Percentiles rank a stretch among this genome's conserved stretches.
These are phyloP conservation scores for Parnassius mnemosyne DNA, from an alignment of 2,888 invertebrate species.

Conservation along the genomic window DNA sequence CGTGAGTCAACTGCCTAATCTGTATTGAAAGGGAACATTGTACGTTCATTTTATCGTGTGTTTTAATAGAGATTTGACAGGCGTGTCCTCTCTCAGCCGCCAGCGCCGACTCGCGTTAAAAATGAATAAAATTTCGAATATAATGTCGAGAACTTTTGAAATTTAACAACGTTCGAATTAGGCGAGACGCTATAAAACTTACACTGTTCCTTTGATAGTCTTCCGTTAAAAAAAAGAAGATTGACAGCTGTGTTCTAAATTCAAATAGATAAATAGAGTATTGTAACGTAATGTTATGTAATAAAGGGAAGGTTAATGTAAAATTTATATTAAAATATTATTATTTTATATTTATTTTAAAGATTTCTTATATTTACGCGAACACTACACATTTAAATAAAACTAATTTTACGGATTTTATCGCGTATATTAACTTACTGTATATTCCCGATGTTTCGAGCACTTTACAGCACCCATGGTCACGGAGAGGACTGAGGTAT, in stretches of 20 bases:
- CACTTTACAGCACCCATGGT: too few species aligned
- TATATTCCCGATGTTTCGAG: too few species aligned
- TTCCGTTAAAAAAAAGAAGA: slow-evolving; percentile 25
- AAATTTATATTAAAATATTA: too few species aligned
- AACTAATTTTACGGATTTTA: too few species aligned
- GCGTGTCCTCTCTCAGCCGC: slow-evolving; percentile 34
- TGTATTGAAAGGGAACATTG: slow-evolving; percentile 38
- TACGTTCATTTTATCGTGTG: slow-evolving; percentile 33
- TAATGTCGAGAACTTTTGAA: slow-evolving; percentile 29
- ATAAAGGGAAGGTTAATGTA: too few species aligned
- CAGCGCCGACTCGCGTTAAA: slow-evolving; percentile 36
- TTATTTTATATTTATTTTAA: too few species aligned
- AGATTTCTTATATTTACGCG: too few species aligned
- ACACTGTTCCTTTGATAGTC: slow-evolving; percentile 36
- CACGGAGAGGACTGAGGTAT: too few species aligned
- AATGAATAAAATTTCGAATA: slow-evolving; percentile 34
- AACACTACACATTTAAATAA: too few species aligned
- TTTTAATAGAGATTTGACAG: slow-evolving; percentile 40
- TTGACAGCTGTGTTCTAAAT: slow-evolving; percentile 41
- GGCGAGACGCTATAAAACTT: slow-evolving; percentile 43
- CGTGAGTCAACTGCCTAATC: slow-evolving; percentile 3
- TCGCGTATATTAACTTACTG: too few species aligned
- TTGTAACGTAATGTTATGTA: too few species aligned
- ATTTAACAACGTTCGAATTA: slow-evolving; percentile 39
- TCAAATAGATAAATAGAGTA: background rate